Conservation (phyloP, 2,888 invertebrate genomes). For the Ctenicera cuprea region DNA sequence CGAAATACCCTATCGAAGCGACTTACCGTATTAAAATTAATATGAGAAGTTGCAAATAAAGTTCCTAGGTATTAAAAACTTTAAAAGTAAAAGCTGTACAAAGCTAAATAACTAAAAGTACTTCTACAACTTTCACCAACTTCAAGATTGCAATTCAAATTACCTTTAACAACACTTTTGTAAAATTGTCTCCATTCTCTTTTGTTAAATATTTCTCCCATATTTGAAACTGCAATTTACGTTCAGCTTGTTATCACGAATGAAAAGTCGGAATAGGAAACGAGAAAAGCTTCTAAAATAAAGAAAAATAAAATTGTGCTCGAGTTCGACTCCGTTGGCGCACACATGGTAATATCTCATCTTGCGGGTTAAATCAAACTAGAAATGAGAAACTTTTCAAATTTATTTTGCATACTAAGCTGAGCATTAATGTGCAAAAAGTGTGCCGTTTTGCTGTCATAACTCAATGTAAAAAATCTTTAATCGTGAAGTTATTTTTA, state of each 20-base stretch:
- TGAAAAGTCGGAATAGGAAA: slow-evolving; percentile 3
- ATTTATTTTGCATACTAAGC: slow-evolving; percentile 39
- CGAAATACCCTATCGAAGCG: not conserved
- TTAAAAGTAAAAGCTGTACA: too few relatives aligned
- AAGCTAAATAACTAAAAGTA: too few relatives aligned
- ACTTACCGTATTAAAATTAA: too few relatives aligned
- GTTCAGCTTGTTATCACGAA: slow-evolving; percentile 8
- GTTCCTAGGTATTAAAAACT: too few relatives aligned
- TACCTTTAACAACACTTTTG: too few relatives aligned
- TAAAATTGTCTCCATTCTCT: too few relatives aligned
- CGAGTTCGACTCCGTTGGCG: slow-evolving; percentile 8
- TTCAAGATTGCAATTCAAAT: too few relatives aligned
- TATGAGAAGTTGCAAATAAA: too few relatives aligned
- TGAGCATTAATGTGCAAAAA: slow-evolving; percentile 22
- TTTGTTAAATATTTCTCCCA: not conserved
- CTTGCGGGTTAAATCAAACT: slow-evolving; percentile 35
- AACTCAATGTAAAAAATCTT: slow-evolving; percentile 9
- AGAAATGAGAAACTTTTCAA: slow-evolving; percentile 41
- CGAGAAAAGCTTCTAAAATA: slow-evolving; percentile 15
- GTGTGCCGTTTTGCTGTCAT: not conserved
- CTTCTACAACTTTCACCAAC: too few relatives aligned
- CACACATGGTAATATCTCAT: slow-evolving; percentile 32
- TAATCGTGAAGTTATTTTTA: slow-evolving; percentile 9
- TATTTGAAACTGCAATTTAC: slow-evolving; percentile 7
- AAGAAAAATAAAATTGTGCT: slow-evolving; percentile 31